These are phyloP conservation scores for Hyperoodon ampullatus DNA, from an alignment of 2,113 vertebrate species.

Conservation along the genomic window DNA sequence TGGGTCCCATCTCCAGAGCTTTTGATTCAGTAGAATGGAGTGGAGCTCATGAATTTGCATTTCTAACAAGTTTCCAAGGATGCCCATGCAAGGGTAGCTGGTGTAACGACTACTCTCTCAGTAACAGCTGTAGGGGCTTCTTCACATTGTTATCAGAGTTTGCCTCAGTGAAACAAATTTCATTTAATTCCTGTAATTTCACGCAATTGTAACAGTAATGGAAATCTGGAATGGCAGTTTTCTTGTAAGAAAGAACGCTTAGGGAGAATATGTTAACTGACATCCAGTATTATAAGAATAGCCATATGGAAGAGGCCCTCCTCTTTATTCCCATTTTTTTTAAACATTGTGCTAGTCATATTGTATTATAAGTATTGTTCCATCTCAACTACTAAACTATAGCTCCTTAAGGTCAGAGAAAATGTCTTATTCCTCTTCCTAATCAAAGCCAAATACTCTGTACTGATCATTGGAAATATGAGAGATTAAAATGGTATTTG, in stretches of 20 bases:
- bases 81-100: fast-evolving
- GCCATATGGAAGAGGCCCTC: background rate
- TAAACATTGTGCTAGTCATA: background rate
- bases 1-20: background rate
- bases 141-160: background rate
- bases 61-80: background rate
- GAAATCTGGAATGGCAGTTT: background rate
- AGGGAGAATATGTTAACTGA: background rate
- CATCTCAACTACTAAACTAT: background rate
- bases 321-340: background rate
- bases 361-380: background rate
- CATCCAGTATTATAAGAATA: background rate
- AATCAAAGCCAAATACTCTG: background rate
- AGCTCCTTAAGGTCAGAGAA: background rate
- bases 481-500: background rate
- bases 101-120: background rate
- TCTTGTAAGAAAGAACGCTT: background rate
- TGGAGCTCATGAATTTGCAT: background rate
- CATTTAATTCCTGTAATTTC: background rate
- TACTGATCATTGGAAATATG: background rate
- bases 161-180: background rate
- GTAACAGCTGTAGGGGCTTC: background rate
- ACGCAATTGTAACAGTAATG: background rate
- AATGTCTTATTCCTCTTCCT: background rate
- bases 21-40: background rate